Evolutionary conservation across 2,113 vertebrate genomes (phyloP), one percentile per base, ranked within the genome.

Genomic region (Oncorhynchus nerka): DNA sequence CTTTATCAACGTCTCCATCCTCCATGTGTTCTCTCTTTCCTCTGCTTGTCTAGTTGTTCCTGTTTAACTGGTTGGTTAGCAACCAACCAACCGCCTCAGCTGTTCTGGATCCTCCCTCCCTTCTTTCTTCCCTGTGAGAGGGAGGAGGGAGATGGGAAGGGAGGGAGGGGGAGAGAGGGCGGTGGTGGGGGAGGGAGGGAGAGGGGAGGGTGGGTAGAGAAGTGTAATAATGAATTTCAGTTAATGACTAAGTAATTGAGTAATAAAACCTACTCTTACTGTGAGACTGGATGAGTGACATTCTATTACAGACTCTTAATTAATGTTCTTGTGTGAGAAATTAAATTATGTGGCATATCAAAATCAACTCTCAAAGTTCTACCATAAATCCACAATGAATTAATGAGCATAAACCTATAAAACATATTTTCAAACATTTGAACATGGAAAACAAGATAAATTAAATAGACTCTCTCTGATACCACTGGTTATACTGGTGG

Each of bases 1-100:
- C 16, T 57, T 20, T 28, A 9, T 13, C 24, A 7, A 32, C n/a
- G 15, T 57, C 64, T 24, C 3, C 26, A 30, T 67, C 62, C 5
- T 51, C 0, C n/a, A 57, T 16, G 22, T 55, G 49, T 55, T 16
- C n/a, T 24, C 51, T 67, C 49, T 22, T 16, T 57, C 55, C 55
- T 57, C 55, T 32, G 75, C 51, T 61, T 24, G 2, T 76, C 68
- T n/a, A 61, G 68, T 61, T 70, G 75, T 62, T 76, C 75, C 75
- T 76, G 75, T 71, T 51, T 57, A 8, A 48, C 75, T 70, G 55
- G 68, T 70, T 70, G 55, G 57, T 62, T 70, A 61, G 57, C 8
- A 62, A 22, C 59, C 59, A 55, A 55, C 51, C 12, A 45, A 45
- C 55, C 8, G n/a, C 59, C 20, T 22, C n/a, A n/a, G n/a, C n/a